Conservation (phyloP, 2,888 invertebrate species). For the Pinctada fucata region DNA sequence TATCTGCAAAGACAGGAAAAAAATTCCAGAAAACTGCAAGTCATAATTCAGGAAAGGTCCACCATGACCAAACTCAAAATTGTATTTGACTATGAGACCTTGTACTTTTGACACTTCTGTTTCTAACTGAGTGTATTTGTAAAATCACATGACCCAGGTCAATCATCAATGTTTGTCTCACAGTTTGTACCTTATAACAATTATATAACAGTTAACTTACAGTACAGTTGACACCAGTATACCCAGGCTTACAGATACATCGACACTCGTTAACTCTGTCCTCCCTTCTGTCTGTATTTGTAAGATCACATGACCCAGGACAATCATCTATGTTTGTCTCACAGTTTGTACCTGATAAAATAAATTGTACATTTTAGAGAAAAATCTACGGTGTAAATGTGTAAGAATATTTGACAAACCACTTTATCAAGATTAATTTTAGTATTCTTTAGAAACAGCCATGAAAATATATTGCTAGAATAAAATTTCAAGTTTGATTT, state of each 20-base stretch:
- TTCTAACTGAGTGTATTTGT: conserved; percentile 9
- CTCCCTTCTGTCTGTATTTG: conserved; percentile 37
- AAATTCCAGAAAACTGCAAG: no score
- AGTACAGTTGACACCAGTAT: conserved; percentile 56
- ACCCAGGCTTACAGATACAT: conserved; percentile 63
- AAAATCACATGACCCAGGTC: conserved; percentile 35
- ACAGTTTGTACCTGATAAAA: conserved; percentile 49
- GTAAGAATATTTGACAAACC: no score
- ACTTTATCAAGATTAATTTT: no score
- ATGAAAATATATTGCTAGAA: no score
- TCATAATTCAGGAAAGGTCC: no score
- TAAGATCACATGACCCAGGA: conserved; percentile 26
- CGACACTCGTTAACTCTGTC: conserved; percentile 48
- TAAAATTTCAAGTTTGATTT: no score
- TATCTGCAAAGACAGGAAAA: no score
- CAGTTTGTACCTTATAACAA: conserved; percentile 47
- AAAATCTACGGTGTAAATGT: no score
- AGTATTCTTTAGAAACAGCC: no score
- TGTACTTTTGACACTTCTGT: no score
- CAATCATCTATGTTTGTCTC: conserved; percentile 52
- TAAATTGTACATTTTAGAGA: not conserved
- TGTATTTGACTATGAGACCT: no score
- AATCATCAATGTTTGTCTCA: conserved; percentile 49
- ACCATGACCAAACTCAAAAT: no score
- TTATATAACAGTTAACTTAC: conserved; percentile 25